These are phyloP conservation scores for Nothobranchius kuhntae DNA, from an alignment of 2,113 vertebrate genomes.

Conservation along the genomic window DNA sequence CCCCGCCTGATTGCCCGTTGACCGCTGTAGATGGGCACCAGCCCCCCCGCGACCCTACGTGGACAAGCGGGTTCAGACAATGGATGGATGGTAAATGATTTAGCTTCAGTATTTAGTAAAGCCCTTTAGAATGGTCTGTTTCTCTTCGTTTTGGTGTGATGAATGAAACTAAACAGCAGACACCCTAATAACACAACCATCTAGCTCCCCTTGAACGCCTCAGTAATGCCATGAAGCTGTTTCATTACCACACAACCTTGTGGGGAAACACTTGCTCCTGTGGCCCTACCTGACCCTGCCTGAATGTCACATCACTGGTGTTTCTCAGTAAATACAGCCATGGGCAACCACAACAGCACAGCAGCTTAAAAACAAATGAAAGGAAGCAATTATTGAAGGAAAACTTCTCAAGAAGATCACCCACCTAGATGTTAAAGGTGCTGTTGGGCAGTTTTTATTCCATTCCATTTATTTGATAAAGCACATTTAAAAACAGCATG, in stretches of 20 bases:
- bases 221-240: conserved; percentile 5
- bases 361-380: background rate
- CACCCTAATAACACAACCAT: conserved; percentile 47
- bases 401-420: background rate
- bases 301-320: background rate
- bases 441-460: too few species aligned
- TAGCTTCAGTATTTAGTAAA: too few species aligned
- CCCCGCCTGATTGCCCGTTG: too few species aligned
- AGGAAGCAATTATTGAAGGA: background rate
- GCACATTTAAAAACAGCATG: too few species aligned
- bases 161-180: background rate
- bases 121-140: background rate
- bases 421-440: background rate
- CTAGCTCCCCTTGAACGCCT: conserved; percentile 40
- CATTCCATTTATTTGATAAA: too few species aligned
- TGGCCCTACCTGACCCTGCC: conserved; percentile 2
- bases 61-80: too few species aligned
- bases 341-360: background rate
- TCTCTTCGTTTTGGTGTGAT: background rate
- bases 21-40: too few species aligned
- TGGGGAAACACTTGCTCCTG: conserved; percentile 49
- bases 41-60: too few species aligned
- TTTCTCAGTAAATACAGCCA: background rate
- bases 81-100: too few species aligned
- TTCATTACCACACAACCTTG: conserved; percentile 65